These are phyloP conservation scores for Nematostella vectensis DNA, from an alignment of 92 coral and sea anemone genomes.

Conservation along the genomic window DNA sequence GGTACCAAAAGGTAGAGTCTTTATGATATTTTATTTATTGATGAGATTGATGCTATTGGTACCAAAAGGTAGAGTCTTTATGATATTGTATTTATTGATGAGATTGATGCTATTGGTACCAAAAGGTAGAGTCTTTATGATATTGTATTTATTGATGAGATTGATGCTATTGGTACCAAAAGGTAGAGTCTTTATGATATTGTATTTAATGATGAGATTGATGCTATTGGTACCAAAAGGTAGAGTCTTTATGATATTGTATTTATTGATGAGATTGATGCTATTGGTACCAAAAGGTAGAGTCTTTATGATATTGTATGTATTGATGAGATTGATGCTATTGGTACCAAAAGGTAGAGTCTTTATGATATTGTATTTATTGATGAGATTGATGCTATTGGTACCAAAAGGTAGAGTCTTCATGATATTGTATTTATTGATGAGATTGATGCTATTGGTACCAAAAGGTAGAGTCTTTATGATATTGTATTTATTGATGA, in stretches of 20 bases:
- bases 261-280: constrained; percentile 97
- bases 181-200: constrained; percentile 44
- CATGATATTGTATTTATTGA: constrained; percentile 76
- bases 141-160: constrained; percentile 95
- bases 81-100: constrained; percentile 85
- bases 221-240: constrained; percentile 99
- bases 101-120: constrained; percentile 98
- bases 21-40: constrained; percentile 69
- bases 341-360: constrained; percentile 89
- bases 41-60: constrained; percentile 98
- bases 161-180: constrained; percentile 98
- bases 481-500: constrained; percentile 90
- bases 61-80: constrained; percentile 68
- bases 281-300: constrained; percentile 97
- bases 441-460: constrained; percentile 98
- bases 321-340: constrained; percentile 98
- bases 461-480: constrained; percentile 61
- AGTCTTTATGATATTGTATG: constrained; percentile 44
- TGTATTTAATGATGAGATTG: constrained; percentile 96
- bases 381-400: constrained; percentile 98
- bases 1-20: constrained; percentile 84
- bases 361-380: constrained; percentile 62
- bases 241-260: constrained; percentile 39
- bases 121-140: constrained; percentile 50
- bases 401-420: constrained; percentile 77